These are phyloP conservation scores for Epinephelus fuscoguttatus DNA, from an alignment of 2,113 vertebrate species.

Conservation along the genomic window DNA sequence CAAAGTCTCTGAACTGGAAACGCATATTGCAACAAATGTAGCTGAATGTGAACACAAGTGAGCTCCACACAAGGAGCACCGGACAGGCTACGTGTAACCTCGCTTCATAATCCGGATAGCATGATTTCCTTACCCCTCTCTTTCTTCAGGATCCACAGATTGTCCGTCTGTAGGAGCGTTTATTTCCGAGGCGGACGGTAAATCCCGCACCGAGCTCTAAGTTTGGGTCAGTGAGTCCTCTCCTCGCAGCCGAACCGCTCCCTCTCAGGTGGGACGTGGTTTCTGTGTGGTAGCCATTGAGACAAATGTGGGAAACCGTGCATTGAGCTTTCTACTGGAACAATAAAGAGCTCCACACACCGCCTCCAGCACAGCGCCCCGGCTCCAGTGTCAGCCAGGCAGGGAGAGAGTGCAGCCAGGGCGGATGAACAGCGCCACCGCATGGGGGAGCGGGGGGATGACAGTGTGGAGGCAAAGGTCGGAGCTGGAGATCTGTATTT, in stretches of 20 bases:
- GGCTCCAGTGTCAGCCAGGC: background rate
- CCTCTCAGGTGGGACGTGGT: constrained; percentile 74
- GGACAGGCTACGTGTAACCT: constrained; percentile 51
- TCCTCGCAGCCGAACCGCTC: constrained; percentile 36
- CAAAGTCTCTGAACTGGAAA: background rate
- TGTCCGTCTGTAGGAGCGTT: constrained; percentile 29
- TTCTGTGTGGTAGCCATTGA: constrained; percentile 66
- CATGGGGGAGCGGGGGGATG: background rate
- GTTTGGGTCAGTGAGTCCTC: background rate
- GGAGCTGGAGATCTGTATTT: too few relatives aligned
- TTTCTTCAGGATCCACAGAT: constrained; percentile 59
- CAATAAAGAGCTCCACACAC: constrained; percentile 70
- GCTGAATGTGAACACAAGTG: background rate
- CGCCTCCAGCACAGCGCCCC: constrained; percentile 58
- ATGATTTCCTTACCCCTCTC: constrained; percentile 71
- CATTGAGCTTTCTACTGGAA: constrained; percentile 55
- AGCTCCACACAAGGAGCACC: too few relatives aligned
- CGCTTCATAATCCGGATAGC: constrained; percentile 57
- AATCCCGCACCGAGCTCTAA: constrained; percentile 22
- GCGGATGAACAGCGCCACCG: constrained; percentile 25
- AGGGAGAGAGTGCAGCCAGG: background rate
- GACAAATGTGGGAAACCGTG: constrained; percentile 56
- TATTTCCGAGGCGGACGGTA: constrained; percentile 19
- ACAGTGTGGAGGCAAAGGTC: too few relatives aligned
- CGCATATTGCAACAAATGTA: background rate